phyloP scores from a whole-genome alignment of 2,113 vertebrate species.

The Columbina picui region DNA sequence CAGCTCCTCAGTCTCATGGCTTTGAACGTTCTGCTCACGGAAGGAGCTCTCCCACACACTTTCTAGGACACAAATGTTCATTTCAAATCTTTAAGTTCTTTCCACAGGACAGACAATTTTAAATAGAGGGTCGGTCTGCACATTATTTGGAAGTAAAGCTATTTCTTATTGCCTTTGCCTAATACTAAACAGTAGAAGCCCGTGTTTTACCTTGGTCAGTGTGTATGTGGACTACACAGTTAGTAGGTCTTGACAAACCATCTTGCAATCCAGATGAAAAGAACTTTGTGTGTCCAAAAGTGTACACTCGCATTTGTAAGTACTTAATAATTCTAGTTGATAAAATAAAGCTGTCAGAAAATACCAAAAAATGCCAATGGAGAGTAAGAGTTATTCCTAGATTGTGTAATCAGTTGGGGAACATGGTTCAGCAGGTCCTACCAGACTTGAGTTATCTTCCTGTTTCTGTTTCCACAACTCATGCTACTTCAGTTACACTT shows the following conservation, averaged over 20 bases:
- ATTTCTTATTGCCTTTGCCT: not conserved
- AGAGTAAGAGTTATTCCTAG: not conserved
- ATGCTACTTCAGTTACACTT: not conserved
- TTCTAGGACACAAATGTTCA: not conserved
- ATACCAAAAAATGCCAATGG: not conserved
- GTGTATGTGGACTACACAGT: not conserved
- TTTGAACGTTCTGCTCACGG: not conserved
- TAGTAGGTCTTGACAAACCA: not conserved
- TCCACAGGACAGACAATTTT: not conserved
- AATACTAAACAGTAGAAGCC: not conserved
- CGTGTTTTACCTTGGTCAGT: not conserved
- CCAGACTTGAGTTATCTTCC: not conserved
- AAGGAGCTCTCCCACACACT: not conserved
- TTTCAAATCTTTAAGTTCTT: not conserved
- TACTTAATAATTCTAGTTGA: not conserved
- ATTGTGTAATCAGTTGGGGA: not conserved
- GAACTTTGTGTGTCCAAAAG: not conserved
- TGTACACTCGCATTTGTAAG: not conserved
- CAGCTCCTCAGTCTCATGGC: not conserved
- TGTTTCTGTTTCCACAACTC: not conserved
- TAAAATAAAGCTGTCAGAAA: not conserved
- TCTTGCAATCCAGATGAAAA: not conserved
- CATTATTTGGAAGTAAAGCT: not conserved
- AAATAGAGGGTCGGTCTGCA: not conserved
- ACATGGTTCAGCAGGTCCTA: not conserved